Evolutionary conservation across 2,797 vertebrate genomes (phyloP).

Genomic region (Platyrinchus mystaceus): DNA sequence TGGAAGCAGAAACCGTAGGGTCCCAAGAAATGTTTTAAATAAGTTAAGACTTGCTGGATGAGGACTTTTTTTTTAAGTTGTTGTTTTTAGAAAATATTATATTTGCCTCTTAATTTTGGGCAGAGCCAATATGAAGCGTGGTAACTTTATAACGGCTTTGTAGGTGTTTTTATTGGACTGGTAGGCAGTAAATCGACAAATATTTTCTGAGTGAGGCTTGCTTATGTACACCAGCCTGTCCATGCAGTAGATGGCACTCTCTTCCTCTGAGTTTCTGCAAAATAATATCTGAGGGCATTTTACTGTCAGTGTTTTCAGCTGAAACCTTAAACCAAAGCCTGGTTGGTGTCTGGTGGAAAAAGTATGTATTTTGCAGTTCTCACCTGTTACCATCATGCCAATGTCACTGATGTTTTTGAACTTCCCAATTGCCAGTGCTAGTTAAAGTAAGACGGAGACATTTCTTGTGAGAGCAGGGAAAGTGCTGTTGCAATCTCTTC

Average conservation of each 20-base stretch:
- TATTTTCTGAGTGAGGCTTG: neutral
- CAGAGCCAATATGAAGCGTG: neutral
- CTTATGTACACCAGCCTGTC: neutral
- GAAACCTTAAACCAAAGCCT: neutral
- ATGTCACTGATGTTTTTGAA: neutral
- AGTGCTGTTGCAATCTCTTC: neutral
- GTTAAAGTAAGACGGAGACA: neutral
- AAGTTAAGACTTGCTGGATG: neutral
- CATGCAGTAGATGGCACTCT: slow-evolving; percentile 39
- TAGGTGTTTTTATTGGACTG: neutral
- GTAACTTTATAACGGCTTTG: neutral
- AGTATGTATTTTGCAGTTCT: neutral
- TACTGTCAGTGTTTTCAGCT: neutral
- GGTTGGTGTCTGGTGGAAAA: neutral
- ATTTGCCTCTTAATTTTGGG: neutral
- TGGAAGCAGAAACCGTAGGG: neutral
- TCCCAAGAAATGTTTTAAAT: neutral
- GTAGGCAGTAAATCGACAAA: neutral
- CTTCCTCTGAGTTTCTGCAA: neutral
- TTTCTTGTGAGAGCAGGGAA: neutral
- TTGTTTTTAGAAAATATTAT: neutral
- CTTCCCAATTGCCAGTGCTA: neutral
- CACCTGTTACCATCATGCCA: neutral
- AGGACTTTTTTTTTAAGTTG: neutral
- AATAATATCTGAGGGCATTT: neutral